Conservation (phyloP, 2,113 vertebrate species). For the Hemiprocne comata region DNA sequence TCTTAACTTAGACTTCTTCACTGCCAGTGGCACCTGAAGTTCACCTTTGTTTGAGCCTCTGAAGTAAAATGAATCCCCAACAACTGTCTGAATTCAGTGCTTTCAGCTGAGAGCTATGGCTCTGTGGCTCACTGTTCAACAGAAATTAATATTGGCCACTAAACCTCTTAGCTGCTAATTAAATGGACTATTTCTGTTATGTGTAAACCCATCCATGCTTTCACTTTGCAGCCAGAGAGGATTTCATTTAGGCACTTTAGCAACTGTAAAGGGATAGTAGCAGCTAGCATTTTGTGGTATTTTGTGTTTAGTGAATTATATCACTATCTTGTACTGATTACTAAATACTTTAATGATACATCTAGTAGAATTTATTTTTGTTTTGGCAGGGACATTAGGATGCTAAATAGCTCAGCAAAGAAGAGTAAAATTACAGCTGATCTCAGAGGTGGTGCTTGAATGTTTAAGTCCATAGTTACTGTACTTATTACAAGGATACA, state of each 20-base stretch:
- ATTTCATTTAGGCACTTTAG: slow-evolving; percentile 1
- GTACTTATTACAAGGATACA: background rate
- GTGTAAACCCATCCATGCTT: slow-evolving; percentile 3
- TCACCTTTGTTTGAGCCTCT: background rate
- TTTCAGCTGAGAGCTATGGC: background rate
- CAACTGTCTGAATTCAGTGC: background rate
- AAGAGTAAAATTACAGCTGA: slow-evolving; percentile 30
- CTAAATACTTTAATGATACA: slow-evolving; percentile 27
- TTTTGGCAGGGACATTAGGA: slow-evolving; percentile 8
- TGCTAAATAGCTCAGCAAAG: slow-evolving; percentile 1
- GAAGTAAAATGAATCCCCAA: background rate
- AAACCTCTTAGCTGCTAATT: slow-evolving; percentile 15
- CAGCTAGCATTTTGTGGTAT: background rate
- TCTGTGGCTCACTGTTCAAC: background rate
- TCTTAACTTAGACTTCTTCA: background rate
- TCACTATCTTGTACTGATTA: background rate
- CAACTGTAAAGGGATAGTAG: background rate
- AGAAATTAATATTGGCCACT: background rate
- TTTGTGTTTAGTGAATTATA: background rate
- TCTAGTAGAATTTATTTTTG: slow-evolving; percentile 16
- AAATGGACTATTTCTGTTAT: background rate
- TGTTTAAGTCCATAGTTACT: background rate
- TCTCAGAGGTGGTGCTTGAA: background rate
- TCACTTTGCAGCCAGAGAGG: background rate
- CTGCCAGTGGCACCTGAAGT: background rate